These are phyloP conservation scores for Tuberolachnus salignus DNA, from an alignment of 2,888 invertebrate genomes.

Conservation along the genomic window DNA sequence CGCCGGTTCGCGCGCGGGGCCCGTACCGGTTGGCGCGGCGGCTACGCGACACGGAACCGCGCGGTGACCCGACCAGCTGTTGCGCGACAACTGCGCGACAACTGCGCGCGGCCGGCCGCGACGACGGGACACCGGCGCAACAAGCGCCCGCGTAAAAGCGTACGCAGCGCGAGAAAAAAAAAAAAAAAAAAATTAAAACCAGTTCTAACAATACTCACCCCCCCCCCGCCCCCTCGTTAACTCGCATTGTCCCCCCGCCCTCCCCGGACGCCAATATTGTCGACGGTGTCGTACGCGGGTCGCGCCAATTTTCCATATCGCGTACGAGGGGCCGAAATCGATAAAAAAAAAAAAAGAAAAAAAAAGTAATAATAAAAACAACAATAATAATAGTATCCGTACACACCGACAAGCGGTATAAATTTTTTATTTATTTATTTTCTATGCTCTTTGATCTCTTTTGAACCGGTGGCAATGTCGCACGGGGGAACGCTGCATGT, in stretches of 20 bases:
- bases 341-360: too few relatives aligned
- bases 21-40: not conserved
- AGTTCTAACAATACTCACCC: conserved; percentile 29
- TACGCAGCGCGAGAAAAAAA: conserved; percentile 10
- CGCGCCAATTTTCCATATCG: too few relatives aligned
- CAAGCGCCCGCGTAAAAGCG: conserved; percentile 14
- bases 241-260: not conserved
- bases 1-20: not conserved
- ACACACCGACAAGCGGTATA: too few relatives aligned
- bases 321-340: too few relatives aligned
- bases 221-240: not conserved
- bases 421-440: too few relatives aligned
- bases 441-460: too few relatives aligned
- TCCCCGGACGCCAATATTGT: conserved; percentile 17
- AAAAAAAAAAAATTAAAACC: conserved; percentile 28
- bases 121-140: not conserved
- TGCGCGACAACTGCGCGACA: conserved; percentile 45
- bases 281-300: too few relatives aligned
- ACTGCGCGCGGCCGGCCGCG: conserved; percentile 42
- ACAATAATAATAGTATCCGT: too few relatives aligned
- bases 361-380: too few relatives aligned
- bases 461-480: too few relatives aligned
- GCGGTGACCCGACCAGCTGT: conserved; percentile 50
- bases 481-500: too few relatives aligned
- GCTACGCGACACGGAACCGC: not conserved